Conservation (phyloP, 2,113 vertebrate genomes). For the Bettongia penicillata region DNA sequence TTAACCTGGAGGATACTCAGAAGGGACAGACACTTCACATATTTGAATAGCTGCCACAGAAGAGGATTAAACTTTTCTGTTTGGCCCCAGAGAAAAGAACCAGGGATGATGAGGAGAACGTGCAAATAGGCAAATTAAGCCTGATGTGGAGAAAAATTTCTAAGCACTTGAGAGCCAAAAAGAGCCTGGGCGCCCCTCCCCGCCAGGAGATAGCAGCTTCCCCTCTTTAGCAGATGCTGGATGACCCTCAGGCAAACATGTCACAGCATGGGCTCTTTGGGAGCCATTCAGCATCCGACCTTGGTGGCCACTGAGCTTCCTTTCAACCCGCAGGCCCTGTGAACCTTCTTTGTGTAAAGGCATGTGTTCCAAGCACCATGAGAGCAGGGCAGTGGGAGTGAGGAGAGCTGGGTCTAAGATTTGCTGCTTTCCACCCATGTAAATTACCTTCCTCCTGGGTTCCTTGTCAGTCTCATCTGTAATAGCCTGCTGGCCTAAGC, state of each 20-base stretch:
- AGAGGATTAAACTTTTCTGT: background rate
- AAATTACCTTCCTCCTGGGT: background rate
- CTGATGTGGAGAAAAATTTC: background rate
- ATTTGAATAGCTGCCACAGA: background rate
- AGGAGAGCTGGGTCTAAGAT: no score
- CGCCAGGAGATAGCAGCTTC: background rate
- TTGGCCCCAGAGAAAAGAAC: background rate
- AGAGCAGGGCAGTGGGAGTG: background rate
- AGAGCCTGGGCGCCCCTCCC: background rate
- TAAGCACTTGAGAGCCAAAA: background rate
- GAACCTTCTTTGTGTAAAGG: background rate
- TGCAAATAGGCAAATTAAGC: background rate
- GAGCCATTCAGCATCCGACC: no score
- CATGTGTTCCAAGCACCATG: fast-evolving
- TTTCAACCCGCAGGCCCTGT: background rate
- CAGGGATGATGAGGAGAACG: background rate
- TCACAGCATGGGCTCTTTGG: background rate
- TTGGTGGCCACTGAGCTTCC: background rate
- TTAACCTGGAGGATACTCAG: background rate
- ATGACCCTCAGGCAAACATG: no score
- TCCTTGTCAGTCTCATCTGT: no score
- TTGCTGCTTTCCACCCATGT: background rate
- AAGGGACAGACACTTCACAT: background rate
- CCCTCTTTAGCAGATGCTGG: background rate
- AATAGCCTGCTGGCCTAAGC: no score